These are phyloP conservation scores for Trileptium ribeirensis DNA, from an alignment of 2,888 invertebrate species.

Conservation along the genomic window DNA sequence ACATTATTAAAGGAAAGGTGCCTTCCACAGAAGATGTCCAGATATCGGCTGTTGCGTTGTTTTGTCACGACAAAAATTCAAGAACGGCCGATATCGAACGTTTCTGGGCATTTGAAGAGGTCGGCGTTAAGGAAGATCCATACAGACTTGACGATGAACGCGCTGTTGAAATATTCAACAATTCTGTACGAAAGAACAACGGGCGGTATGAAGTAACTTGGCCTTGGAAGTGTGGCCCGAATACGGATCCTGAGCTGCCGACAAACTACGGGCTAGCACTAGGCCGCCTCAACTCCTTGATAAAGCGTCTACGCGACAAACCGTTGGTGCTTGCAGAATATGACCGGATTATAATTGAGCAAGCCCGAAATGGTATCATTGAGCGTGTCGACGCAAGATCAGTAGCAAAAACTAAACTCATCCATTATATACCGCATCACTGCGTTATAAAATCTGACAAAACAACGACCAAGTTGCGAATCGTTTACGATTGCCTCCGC, in stretches of 20 bases:
- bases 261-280: background rate
- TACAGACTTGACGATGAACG: conserved; percentile 2
- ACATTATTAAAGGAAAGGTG: background rate
- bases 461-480: background rate
- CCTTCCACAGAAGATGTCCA: background rate
- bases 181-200: background rate
- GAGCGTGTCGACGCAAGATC: background rate
- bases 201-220: background rate
- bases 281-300: conserved; percentile 6
- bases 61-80: background rate
- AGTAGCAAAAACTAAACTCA: background rate
- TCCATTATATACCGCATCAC: conserved; percentile 20
- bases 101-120: background rate
- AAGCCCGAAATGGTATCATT: background rate
- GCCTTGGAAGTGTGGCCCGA: conserved; percentile 16
- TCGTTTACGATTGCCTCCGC: conserved; percentile 14
- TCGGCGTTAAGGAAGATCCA: conserved; percentile 14
- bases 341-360: background rate
- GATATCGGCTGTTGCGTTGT: background rate
- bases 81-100: no score
- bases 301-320: background rate
- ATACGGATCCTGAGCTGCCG: background rate
- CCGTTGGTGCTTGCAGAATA: background rate
- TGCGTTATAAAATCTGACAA: background rate
- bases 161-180: conserved; percentile 4